These are phyloP conservation scores for Crypturellus undulatus DNA, from an alignment of 2,113 vertebrate species.

Conservation along the genomic window DNA sequence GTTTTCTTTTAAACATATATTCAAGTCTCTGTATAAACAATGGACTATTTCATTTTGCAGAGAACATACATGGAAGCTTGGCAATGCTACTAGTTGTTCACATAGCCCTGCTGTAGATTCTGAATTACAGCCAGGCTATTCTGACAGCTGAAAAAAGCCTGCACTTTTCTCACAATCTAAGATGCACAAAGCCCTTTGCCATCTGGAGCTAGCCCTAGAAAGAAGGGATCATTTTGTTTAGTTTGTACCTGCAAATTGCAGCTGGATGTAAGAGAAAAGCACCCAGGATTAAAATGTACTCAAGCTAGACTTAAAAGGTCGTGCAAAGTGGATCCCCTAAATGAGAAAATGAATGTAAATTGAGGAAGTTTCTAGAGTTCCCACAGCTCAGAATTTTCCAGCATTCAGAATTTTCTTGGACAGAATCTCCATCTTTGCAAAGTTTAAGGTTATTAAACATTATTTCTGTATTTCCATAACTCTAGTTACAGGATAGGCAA, in stretches of 20 bases:
- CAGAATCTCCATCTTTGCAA: not conserved
- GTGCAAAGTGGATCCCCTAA: not conserved
- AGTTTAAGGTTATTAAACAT: not conserved
- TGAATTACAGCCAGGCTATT: not conserved
- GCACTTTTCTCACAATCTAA: not conserved
- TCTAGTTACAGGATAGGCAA: not conserved
- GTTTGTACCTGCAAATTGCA: not conserved
- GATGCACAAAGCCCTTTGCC: not conserved
- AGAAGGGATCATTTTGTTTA: not conserved
- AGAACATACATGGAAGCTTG: not conserved
- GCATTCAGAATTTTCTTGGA: not conserved
- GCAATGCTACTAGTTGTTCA: not conserved
- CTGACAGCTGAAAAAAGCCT: not conserved
- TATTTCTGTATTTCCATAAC: not conserved
- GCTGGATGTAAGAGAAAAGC: not conserved
- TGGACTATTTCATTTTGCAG: not conserved
- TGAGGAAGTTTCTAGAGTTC: not conserved
- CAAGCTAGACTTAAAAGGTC: not conserved
- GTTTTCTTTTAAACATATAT: not conserved
- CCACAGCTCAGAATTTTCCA: not conserved
- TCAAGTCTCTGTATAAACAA: not conserved
- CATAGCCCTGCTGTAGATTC: not conserved
- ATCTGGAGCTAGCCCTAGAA: not conserved
- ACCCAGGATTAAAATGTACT: not conserved
- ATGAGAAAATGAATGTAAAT: not conserved